Conservation (phyloP, 2,113 vertebrate genomes). For the Tretioscincus oriximinensis region DNA sequence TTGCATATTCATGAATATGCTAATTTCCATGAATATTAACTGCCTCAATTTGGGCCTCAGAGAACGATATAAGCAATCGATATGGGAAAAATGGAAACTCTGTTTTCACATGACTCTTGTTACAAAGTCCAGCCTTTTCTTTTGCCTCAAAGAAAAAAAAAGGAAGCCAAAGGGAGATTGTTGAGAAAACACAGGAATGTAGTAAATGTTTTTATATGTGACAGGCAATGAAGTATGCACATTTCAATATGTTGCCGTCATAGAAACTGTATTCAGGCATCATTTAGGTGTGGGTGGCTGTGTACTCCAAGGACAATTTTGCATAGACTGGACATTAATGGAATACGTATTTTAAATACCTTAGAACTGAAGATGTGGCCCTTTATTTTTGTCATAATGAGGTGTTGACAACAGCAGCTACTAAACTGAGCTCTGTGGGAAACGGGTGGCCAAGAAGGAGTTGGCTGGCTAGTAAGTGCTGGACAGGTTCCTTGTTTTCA, state of each 20-base stretch:
- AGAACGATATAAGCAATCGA: slow-evolving; percentile 12
- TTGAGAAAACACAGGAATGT: slow-evolving; percentile 17
- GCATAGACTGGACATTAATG: slow-evolving; percentile 16
- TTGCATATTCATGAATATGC: no score
- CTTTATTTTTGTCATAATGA: neutral
- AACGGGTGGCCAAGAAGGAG: slow-evolving; percentile 31
- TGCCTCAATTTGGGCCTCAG: no score
- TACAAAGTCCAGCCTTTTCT: neutral
- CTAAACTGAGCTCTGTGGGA: slow-evolving; percentile 22
- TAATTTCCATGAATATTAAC: no score
- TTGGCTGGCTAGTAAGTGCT: slow-evolving; percentile 24
- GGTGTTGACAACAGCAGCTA: slow-evolving; percentile 31
- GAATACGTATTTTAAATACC: slow-evolving; percentile 10
- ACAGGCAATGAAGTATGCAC: neutral
- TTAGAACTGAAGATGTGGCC: slow-evolving; percentile 36
- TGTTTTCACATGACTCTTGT: neutral
- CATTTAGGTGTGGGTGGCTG: neutral
- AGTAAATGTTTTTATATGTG: neutral
- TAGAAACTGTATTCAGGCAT: neutral
- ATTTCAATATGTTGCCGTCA: slow-evolving; percentile 6
- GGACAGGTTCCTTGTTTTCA: slow-evolving; percentile 16
- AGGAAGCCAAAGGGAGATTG: slow-evolving; percentile 1
- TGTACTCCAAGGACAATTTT: neutral
- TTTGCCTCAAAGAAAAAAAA: neutral
- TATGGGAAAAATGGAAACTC: neutral